Evolutionary conservation across 1,140 invertebrate species (phyloP), one percentile per base, ranked within the genome.

Genomic region (Bombus cullumanus): DNA sequence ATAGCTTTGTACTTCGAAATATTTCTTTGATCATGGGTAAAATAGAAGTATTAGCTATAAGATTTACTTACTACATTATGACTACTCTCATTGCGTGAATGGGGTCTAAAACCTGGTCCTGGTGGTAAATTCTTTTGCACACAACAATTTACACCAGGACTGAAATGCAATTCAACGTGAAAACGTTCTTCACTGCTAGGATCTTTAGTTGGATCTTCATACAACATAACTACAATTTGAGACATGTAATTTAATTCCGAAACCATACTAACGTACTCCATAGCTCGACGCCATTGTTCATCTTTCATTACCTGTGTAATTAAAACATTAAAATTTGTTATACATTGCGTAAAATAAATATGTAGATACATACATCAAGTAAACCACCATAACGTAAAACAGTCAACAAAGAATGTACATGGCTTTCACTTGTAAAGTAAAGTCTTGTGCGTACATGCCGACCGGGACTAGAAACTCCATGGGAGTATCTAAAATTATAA

Each of bases 171-270:
- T 95, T 99, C 99, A 64, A 99, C 98, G 93, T 99, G 99, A 94
- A 99, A 99, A 86, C 98, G 96, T 95, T 98, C 98, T 92, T 99
- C 98, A 25, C 98, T 98, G 64, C 96, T 97, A 0, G 98, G 97
- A 95, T 98, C 98, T 94, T 99, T 99, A 0, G 98, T 99, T 10
- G 98, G 98, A 95, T 99, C 99, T 95, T 99, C 99, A 94, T 99
- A 99, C n/a, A 99, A 95, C 99, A 99, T 99, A 9, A 99, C 98
- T 1, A 99, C 99, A 76, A 99, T 98, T 95, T 99, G 99, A 1
- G 99, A 99, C 98, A 99, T 99, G 94, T 99, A 99, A 95, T 99
- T 99, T 3, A 99, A 96, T 95, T 99, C 99, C 0, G 99, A 98
- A 2, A 99, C 98, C 96, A 98, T 98, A 73, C 98, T 98, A 3